Percentiles rank a stretch among this genome's conserved stretches.
phyloP scores from a whole-genome alignment of 2,888 invertebrate genomes.

The Candidula unifasciata region DNA sequence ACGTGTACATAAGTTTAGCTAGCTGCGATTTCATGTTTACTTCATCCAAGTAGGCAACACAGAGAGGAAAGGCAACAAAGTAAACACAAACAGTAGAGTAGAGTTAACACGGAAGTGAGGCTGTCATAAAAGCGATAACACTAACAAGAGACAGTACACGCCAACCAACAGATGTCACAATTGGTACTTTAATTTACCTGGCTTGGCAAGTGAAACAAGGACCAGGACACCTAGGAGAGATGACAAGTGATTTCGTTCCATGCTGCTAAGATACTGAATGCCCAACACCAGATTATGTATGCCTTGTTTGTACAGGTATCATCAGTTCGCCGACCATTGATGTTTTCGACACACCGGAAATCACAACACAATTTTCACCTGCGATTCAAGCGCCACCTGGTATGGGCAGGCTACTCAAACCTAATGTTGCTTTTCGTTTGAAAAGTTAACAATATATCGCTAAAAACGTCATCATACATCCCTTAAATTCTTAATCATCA shows the following conservation, averaged over 20 bases:
- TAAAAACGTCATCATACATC: too few species aligned
- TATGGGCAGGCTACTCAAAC: neutral
- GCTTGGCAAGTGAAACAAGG: neutral
- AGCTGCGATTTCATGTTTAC: too few species aligned
- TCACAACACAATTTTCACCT: constrained; percentile 20
- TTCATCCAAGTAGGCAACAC: too few species aligned
- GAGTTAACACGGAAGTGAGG: constrained; percentile 1
- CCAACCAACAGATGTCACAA: neutral
- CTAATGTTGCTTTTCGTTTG: too few species aligned
- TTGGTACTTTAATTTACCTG: constrained; percentile 7
- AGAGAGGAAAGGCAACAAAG: too few species aligned
- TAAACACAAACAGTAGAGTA: too few species aligned
- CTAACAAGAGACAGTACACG: neutral
- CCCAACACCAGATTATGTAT: neutral
- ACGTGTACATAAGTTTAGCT: too few species aligned
- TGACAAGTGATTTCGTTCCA: neutral
- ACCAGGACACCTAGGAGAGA: neutral
- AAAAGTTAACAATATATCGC: too few species aligned
- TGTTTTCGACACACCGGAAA: constrained; percentile 15
- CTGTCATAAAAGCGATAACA: neutral
- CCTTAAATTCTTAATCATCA: too few species aligned
- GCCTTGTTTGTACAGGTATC: too few species aligned
- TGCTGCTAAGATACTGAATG: neutral
- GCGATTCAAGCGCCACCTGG: constrained; percentile 32
- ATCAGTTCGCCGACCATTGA: neutral